These are phyloP conservation scores for Clarias platycephalus DNA, from an alignment of 2,797 vertebrate species.

Conservation along the genomic window DNA sequence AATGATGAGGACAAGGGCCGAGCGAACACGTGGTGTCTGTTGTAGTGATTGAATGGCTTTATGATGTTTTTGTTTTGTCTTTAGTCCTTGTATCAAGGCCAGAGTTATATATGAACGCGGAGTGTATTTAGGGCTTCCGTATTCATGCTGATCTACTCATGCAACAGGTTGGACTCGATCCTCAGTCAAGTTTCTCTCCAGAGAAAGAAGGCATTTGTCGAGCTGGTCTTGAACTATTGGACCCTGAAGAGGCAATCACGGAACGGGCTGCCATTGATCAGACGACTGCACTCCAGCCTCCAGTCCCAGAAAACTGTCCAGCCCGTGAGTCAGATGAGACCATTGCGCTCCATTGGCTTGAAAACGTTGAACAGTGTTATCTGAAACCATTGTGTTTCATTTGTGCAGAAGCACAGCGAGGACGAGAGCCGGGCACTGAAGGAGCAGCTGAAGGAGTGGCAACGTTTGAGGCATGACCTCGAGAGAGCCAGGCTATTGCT, in stretches of 20 bases:
- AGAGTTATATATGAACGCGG: background rate
- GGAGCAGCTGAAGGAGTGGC: constrained; percentile 95
- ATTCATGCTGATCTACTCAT: background rate
- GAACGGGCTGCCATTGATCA: constrained; percentile 90
- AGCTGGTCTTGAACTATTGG: constrained; percentile 95
- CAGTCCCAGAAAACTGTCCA: constrained; percentile 87
- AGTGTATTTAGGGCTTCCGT: background rate
- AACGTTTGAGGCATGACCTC: constrained; percentile 91
- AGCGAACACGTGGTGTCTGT: background rate
- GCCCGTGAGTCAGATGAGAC: constrained; percentile 78
- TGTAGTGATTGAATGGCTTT: background rate
- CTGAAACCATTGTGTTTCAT: constrained; percentile 13
- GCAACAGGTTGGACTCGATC: constrained; percentile 88
- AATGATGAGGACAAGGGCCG: no score
- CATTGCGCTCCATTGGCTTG: background rate
- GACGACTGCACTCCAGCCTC: constrained; percentile 89
- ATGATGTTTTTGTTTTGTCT: background rate
- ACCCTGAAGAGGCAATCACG: constrained; percentile 91
- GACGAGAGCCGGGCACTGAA: constrained; percentile 91
- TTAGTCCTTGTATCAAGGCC: background rate
- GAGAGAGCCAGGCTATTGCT: constrained; percentile 91
- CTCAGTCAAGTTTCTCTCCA: constrained; percentile 95
- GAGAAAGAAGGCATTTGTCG: constrained; percentile 94
- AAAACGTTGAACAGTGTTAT: constrained; percentile 10
- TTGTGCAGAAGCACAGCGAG: constrained; percentile 82